Percentiles rank a stretch among this genome's conserved stretches.
These are phyloP conservation scores for Oreonectes daqikongensis DNA, from an alignment of 2,797 vertebrate species.

Conservation along the genomic window DNA sequence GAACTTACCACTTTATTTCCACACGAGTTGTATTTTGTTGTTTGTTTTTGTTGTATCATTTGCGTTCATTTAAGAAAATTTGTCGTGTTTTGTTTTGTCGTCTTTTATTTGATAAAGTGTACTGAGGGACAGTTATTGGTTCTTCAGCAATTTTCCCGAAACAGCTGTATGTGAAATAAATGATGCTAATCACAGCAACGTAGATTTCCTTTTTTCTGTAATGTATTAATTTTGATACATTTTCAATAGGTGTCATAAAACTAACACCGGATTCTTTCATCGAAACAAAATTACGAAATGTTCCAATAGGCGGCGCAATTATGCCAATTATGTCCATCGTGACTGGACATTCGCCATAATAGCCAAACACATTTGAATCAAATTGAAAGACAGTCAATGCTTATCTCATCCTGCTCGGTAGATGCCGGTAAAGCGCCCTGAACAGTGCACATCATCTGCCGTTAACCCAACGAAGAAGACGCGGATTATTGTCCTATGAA, in stretches of 20 bases:
- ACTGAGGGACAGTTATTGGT: slow-evolving; percentile 62
- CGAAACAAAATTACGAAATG: too few species aligned
- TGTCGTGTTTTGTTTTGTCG: slow-evolving; percentile 60
- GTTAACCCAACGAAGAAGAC: slow-evolving; percentile 30
- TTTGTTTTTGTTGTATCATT: slow-evolving; percentile 55
- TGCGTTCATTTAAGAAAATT: slow-evolving; percentile 52
- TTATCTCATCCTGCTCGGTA: slow-evolving; percentile 2
- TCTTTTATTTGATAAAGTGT: slow-evolving; percentile 67
- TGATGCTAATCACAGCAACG: slow-evolving; percentile 56
- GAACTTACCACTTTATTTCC: slow-evolving; percentile 31
- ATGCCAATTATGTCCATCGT: neutral
- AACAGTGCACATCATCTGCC: neutral
- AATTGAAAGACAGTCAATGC: neutral
- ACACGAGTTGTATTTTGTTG: slow-evolving; percentile 62
- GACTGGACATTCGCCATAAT: too few species aligned
- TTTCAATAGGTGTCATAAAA: neutral
- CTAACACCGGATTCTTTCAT: too few species aligned
- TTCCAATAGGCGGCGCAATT: slow-evolving; percentile 14
- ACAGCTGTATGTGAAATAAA: slow-evolving; percentile 78
- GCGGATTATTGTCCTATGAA: slow-evolving; percentile 43
- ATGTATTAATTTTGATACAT: too few species aligned
- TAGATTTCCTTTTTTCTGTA: neutral
- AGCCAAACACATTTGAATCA: neutral
- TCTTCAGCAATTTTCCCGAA: slow-evolving; percentile 62
- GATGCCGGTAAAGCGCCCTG: slow-evolving; percentile 11